These are phyloP conservation scores for Tenebrio molitor DNA, from an alignment of 1,140 invertebrate genomes.

Conservation along the genomic window DNA sequence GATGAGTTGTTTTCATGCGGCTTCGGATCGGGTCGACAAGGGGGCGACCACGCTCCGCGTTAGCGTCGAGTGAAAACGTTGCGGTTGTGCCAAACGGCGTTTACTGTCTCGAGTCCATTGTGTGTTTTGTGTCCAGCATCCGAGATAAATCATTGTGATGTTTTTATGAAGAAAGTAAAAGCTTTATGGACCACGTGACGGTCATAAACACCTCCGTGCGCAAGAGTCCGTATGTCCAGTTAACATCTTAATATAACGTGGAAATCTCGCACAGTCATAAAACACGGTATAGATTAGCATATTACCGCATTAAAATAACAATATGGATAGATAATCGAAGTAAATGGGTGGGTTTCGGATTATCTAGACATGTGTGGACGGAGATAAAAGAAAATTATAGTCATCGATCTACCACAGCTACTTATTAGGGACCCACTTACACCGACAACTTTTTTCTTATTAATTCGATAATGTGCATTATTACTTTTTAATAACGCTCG, in stretches of 20 bases:
- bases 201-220: conserved; percentile 27
- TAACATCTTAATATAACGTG: conserved; percentile 41
- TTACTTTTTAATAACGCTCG: conserved; percentile 58
- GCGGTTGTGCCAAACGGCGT: not conserved
- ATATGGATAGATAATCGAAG: conserved; percentile 61
- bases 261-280: conserved; percentile 37
- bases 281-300: conserved; percentile 54
- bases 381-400: conserved; percentile 61
- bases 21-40: too few relatives aligned
- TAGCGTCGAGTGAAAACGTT: not conserved
- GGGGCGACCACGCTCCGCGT: too few relatives aligned
- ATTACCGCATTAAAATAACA: conserved; percentile 59
- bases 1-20: too few relatives aligned
- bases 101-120: conserved; percentile 7
- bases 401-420: conserved; percentile 58
- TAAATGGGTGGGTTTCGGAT: conserved; percentile 58
- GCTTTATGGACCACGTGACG: conserved; percentile 35
- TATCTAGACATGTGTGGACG: conserved; percentile 55
- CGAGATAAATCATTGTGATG: conserved; percentile 25
- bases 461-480: conserved; percentile 61
- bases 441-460: conserved; percentile 58
- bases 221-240: conserved; percentile 31
- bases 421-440: conserved; percentile 62
- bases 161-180: conserved; percentile 40
- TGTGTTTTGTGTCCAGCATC: not conserved